Percentiles rank a stretch among this genome's conserved stretches.
These are phyloP conservation scores for Cosmia pyralina DNA, from an alignment of 2,888 invertebrate species.

Conservation along the genomic window DNA sequence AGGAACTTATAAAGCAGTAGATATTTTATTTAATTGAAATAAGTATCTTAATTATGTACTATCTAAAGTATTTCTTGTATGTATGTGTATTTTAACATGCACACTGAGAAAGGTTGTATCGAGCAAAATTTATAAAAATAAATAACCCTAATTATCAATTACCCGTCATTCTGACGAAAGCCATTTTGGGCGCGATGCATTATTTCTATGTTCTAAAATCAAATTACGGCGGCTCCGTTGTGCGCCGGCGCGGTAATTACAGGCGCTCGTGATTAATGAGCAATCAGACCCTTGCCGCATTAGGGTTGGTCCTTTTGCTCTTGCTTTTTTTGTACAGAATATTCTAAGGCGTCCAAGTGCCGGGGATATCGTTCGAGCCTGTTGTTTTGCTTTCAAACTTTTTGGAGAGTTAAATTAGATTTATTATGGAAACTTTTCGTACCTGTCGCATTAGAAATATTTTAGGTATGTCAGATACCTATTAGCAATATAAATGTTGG, in stretches of 20 bases:
- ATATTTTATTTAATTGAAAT: constrained; percentile 5
- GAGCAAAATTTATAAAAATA: constrained; percentile 35
- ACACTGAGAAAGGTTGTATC: neutral
- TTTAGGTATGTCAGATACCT: constrained; percentile 48
- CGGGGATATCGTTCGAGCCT: constrained; percentile 59
- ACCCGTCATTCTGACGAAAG: constrained; percentile 58
- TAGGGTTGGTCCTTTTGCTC: constrained; percentile 71
- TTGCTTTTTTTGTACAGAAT: constrained; percentile 69
- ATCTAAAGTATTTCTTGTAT: neutral
- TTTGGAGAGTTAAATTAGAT: constrained; percentile 71
- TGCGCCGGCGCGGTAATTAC: constrained; percentile 85
- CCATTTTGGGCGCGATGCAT: constrained; percentile 73
- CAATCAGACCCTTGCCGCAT: constrained; percentile 82
- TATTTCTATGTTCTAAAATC: constrained; percentile 84
- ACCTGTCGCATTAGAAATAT: constrained; percentile 48
- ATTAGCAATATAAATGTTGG: constrained; percentile 23
- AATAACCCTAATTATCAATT: constrained; percentile 60
- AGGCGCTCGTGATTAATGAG: constrained; percentile 87
- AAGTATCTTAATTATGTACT: constrained; percentile 1
- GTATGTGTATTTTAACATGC: neutral
- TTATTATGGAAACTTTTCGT: constrained; percentile 66
- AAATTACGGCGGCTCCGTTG: constrained; percentile 78
- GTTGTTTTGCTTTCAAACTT: constrained; percentile 68
- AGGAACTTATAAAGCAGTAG: neutral
- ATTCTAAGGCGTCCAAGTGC: constrained; percentile 67